A percentile compares a stretch with the other conserved stretches of the same genome.
Evolutionary conservation across 2,113 vertebrate genomes (phyloP).

Genomic region (Platichthys flesus): DNA sequence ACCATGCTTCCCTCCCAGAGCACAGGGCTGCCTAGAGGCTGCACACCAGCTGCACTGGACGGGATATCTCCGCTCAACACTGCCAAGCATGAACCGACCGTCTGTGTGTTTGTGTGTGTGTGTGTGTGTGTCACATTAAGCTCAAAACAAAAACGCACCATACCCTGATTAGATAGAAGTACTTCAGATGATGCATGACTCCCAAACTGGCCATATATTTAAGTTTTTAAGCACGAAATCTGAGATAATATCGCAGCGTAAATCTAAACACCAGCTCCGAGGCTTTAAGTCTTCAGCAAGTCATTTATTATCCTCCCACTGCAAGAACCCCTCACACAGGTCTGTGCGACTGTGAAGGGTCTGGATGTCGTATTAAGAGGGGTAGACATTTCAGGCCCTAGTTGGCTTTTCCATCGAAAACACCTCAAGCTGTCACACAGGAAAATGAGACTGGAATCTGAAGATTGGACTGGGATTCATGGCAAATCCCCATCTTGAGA

Average conservation of each 20-base stretch:
- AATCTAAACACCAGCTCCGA: slow-evolving; percentile 48
- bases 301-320: slow-evolving; percentile 48
- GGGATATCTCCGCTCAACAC: slow-evolving; percentile 48
- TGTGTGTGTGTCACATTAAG: slow-evolving; percentile 45
- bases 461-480: slow-evolving; percentile 7
- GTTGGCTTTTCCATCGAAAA: slow-evolving; percentile 47
- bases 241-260: slow-evolving; percentile 38
- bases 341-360: slow-evolving; percentile 27
- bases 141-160: slow-evolving; percentile 37
- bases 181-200: slow-evolving; percentile 27
- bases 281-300: slow-evolving; percentile 52
- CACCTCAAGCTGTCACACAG: slow-evolving; percentile 48
- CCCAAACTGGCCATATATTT: slow-evolving; percentile 38
- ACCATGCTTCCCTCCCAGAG: slow-evolving; percentile 62
- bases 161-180: slow-evolving; percentile 22
- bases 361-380: slow-evolving; percentile 52
- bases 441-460: slow-evolving; percentile 33
- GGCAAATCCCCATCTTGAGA: not conserved
- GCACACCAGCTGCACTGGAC: slow-evolving; percentile 67
- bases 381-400: slow-evolving; percentile 35
- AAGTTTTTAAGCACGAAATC: slow-evolving; percentile 32
- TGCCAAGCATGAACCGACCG: slow-evolving; percentile 55
- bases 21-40: slow-evolving; percentile 59
- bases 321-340: slow-evolving; percentile 24
- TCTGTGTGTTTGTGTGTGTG: slow-evolving; percentile 27